Percentiles rank a stretch among this genome's conserved stretches.
Evolutionary conservation across 2,797 vertebrate species (phyloP).

Genomic region (Gallinago solitaria): DNA sequence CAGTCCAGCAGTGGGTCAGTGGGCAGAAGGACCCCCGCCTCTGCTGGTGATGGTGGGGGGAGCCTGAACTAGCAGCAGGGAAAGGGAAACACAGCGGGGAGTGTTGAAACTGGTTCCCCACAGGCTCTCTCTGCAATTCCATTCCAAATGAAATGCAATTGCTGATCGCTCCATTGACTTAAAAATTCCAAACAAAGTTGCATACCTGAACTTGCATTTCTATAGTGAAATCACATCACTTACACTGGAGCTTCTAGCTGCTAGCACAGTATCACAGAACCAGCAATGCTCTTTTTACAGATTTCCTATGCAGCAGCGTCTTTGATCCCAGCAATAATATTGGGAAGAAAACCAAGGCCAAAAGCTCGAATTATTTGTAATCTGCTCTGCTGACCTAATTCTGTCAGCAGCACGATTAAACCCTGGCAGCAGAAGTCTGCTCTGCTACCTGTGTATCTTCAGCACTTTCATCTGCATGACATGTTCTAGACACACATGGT

Average conservation of each 20-base stretch:
- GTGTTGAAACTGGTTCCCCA: accelerated
- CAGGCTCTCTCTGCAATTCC: background rate
- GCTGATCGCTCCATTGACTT: background rate
- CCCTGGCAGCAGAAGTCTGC: background rate
- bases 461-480: background rate
- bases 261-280: background rate
- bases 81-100: accelerated
- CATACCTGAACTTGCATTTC: background rate
- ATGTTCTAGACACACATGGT: background rate
- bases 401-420: constrained; percentile 19
- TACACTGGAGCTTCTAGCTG: background rate
- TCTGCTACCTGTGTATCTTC: constrained; percentile 16
- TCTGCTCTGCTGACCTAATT: constrained; percentile 33
- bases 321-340: background rate
- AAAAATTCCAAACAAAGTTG: background rate
- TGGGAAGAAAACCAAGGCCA: background rate
- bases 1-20: background rate
- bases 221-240: background rate
- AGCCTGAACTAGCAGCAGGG: background rate
- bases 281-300: background rate
- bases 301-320: background rate
- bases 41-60: too few species aligned
- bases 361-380: background rate
- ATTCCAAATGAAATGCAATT: background rate
- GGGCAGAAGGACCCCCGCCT: background rate